Evolutionary conservation across 1,140 invertebrate species (phyloP), one percentile per base, ranked within the genome.

Genomic region (Argopecten irradians): DNA sequence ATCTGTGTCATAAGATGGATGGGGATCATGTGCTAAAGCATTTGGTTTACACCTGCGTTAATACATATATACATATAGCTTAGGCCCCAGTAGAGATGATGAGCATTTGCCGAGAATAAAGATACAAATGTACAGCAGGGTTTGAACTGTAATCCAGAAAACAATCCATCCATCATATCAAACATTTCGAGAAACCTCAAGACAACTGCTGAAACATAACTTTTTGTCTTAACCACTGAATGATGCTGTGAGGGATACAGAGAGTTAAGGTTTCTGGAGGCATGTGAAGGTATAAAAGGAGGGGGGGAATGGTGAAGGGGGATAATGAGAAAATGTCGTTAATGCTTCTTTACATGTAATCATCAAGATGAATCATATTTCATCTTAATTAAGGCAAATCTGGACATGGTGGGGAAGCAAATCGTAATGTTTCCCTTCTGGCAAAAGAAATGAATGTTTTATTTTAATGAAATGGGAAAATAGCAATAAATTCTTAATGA

Each of bases 1-100:
- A 71, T 71, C 55, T 71, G 22, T 71, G 55, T 71, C 55, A 71
- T 71, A 71, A 39, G 55, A 71, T 71, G 55, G 22, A 71, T 71
- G 55, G n/a, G 55, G 3, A 28, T 55, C 22, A 22, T 55, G 43
- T 55, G 43, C 22, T 13, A 3, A 19, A 22, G 43, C 22, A 55
- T 55, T 55, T 71, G 22, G 3, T n/a, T n/a, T n/a, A n/a, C n/a
- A n/a, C n/a, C n/a, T n/a, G n/a, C n/a, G n/a, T n/a, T n/a, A n/a
- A 11, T 46, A 22, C 11, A 71, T 71, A 28, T 71, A 71, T 28
- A 71, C 28, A 71, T 71, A 71, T n/a, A n/a, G n/a, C 55, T 7
- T 71, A 71, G 28, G 55, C 13, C 28, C 2, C 55, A 28, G 22
- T 71, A 7, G 2, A 71, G 55, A 71, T 71, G 55, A 71, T 28